Evolutionary conservation across 2,113 vertebrate species (phyloP).

Genomic region (Aythya baeri): DNA sequence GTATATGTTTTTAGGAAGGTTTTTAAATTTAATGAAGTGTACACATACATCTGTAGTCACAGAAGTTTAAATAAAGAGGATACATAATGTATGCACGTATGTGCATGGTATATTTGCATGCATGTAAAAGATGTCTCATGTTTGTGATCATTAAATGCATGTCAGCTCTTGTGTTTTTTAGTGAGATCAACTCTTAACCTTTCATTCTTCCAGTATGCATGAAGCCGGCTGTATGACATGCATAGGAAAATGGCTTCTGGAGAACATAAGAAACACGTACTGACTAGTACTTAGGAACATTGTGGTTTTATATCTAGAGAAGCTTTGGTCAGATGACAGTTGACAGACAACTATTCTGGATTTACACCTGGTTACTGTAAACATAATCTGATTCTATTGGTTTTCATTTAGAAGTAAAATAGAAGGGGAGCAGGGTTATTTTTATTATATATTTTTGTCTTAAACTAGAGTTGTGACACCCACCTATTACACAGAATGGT

Average conservation of each 20-base stretch:
- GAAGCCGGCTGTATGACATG: neutral
- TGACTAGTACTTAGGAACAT: neutral
- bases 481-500: slow-evolving; percentile 94
- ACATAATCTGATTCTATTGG: neutral
- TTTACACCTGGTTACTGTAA: neutral
- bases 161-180: neutral
- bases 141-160: neutral
- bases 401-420: neutral
- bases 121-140: neutral
- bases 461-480: slow-evolving; percentile 6
- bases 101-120: neutral
- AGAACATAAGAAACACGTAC: neutral
- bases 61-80: neutral
- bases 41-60: neutral
- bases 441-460: too few relatives aligned
- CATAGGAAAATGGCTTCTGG: neutral
- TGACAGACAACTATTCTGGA: neutral
- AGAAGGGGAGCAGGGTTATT: neutral
- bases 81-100: neutral
- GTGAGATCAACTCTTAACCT: neutral
- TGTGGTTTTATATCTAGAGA: neutral
- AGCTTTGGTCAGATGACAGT: neutral
- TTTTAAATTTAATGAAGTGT: neutral
- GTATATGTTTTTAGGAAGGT: neutral
- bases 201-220: neutral